Conservation (phyloP, 2,797 vertebrate species). For the Hemitrygon akajei region DNA sequence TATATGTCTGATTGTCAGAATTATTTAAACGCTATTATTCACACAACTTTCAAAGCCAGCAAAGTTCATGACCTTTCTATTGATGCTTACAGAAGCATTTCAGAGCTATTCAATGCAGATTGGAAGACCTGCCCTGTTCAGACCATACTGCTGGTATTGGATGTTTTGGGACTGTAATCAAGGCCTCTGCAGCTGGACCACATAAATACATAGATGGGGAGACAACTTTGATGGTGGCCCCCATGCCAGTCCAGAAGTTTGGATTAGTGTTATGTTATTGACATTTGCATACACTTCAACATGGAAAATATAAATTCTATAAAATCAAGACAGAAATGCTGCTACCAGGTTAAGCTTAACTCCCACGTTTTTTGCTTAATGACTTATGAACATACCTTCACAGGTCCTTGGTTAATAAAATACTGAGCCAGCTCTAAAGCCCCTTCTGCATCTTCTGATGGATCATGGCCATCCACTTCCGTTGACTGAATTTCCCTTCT, state of each 20-base stretch:
- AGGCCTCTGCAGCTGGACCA: too few species aligned
- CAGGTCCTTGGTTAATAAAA: constrained; percentile 74
- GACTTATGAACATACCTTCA: constrained; percentile 56
- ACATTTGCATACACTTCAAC: too few species aligned
- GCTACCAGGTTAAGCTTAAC: not conserved
- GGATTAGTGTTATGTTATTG: not conserved
- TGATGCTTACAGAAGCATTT: too few species aligned
- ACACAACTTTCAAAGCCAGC: too few species aligned
- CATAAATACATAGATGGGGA: not conserved
- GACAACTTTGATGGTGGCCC: not conserved
- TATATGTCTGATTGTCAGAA: too few species aligned
- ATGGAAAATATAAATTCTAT: not conserved
- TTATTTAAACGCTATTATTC: too few species aligned
- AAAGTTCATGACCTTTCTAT: too few species aligned
- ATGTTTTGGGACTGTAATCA: too few species aligned
- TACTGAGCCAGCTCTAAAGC: constrained; percentile 75
- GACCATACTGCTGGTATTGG: too few species aligned
- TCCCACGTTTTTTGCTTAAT: not conserved
- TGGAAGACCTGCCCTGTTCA: too few species aligned
- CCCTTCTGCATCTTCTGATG: constrained; percentile 74
- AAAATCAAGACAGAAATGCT: not conserved
- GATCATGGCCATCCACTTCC: constrained; percentile 64
- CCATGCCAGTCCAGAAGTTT: not conserved
- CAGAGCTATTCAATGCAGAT: too few species aligned
- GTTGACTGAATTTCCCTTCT: constrained; percentile 75